Base-by-base conservation (phyloP, 2,113 vertebrate genomes). In the Apus apus region DNA sequence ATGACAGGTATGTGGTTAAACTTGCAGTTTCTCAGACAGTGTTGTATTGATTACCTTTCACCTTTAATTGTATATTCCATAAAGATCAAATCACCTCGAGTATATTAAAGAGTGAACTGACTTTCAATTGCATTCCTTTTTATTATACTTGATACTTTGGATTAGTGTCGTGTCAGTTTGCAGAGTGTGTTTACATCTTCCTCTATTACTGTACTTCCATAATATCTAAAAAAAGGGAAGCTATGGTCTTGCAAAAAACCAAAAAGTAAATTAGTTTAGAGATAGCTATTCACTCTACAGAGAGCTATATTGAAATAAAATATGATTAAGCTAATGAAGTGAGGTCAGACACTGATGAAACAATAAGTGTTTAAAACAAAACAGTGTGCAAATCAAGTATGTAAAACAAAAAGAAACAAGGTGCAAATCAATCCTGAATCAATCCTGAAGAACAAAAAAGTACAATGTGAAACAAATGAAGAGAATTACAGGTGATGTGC, bases 31-130 rank as follows among this genome's bases (percentile, higher is more conserved):
- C 45, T 88, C 34, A 48, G 51, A 48, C 25, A 50, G 27, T 56
- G 18, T 48, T 66, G 11, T 64, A 94, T 91, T 82, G 89, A 91
- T 72, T 94, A 46, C 40, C 79, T 90, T 81, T 92, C 56, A 90
- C 25, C 12, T 58, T 83, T 56, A 51, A 88, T 62, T 80, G 27
- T 65, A 8, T 51, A 18, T 3, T 66, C 62, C 50, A 57, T 91
- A 85, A 73, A 89, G 45, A 75, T 56, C 38, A 75, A 68, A 85
- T 87, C 50, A 73, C 18, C 6, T 22, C 6, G 36, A 82, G 71
- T 79, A 71, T 50, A 85, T 91, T 70, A 76, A 75, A n/a, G 36
- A 91, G 14, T 26, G 82, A 87, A 68, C 38, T 57, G 66, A 30
- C 50, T 93, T 82, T 65, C 65, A 81, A 17, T 66, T 83, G 50